These are phyloP conservation scores for Rhopilema esculentum DNA, from an alignment of 30 jellyfish, hydroid and myxozoan genomes.

Conservation along the genomic window DNA sequence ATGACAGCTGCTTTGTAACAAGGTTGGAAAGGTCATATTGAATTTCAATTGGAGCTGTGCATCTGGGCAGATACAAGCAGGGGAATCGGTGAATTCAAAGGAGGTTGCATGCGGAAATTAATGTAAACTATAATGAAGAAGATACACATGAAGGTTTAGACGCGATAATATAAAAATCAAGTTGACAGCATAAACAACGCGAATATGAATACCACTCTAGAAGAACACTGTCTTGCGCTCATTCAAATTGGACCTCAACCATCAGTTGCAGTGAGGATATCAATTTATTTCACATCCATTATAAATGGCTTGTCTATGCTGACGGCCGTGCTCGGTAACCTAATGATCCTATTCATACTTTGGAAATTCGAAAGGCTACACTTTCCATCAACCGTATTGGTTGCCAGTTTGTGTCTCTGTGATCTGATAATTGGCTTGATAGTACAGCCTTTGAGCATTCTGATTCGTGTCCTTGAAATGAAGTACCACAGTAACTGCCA, in stretches of 20 bases:
- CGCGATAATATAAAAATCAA: too few species aligned
- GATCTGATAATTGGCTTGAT: slow-evolving; percentile 50
- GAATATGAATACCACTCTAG: slow-evolving; percentile 8
- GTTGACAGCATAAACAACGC: not conserved
- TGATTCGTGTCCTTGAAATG: slow-evolving; percentile 26
- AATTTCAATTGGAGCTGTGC: too few species aligned
- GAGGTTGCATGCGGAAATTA: too few species aligned
- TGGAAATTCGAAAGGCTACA: slow-evolving; percentile 46
- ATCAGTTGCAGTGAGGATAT: slow-evolving; percentile 11
- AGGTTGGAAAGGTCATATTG: not conserved
- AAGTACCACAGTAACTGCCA: slow-evolving; percentile 29
- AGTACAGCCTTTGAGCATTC: slow-evolving; percentile 59
- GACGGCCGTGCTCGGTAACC: slow-evolving; percentile 18
- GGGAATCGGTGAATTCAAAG: too few species aligned
- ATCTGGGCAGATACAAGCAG: too few species aligned
- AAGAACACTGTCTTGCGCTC: not conserved
- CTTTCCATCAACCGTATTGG: slow-evolving; percentile 49
- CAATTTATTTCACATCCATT: slow-evolving; percentile 23
- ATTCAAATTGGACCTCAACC: not conserved
- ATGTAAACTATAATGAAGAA: too few species aligned
- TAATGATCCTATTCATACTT: not conserved
- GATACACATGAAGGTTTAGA: too few species aligned
- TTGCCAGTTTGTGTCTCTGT: slow-evolving; percentile 76
- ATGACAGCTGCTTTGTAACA: not conserved
- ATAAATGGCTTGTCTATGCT: slow-evolving; percentile 16